Base-by-base conservation (phyloP, 2,113 vertebrate genomes). In the Budorcas taxicolor region DNA sequence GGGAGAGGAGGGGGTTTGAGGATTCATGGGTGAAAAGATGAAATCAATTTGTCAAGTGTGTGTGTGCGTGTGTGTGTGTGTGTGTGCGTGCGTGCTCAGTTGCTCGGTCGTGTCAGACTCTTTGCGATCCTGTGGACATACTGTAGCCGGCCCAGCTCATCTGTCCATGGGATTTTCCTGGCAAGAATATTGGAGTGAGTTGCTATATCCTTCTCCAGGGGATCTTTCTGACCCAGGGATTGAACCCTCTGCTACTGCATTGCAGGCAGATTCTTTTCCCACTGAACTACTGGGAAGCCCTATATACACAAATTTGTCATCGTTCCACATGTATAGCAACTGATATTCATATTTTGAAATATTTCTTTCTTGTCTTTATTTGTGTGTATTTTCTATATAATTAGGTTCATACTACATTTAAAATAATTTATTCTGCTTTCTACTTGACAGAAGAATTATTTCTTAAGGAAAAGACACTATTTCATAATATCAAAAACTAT, bases 401-500 rank as follows among this genome's bases (percentile, higher is more conserved):
- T 94, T 31, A 43, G 60, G 17, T 71, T 85, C 12, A 64, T 10
- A 62, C 12, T 64, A 17, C 16, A 86, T 80, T 92, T 74, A 53
- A 94, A 94, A 91, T 82, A 7, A 64, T 88, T 57, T 80, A 7
- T 67, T 50, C 21, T 76, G 8, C 5, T 31, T 97, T 92, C 71
- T 27, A 40, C 87, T 97, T 91, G 67, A 93, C 12, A 91, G 76
- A 90, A 43, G 7, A 43, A 87, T 87, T 40, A 88, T 96, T 90
- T 85, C 60, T n/a, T 92, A 1, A 7, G 33, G 23, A 52, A 71
- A 92, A 93, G 80, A 6, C 11, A 71, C 40, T 36, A 64, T 74
- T 87, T 92, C 3, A 93, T 55, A 78, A 90, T 78, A 87, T 71
- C n/a, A 86, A 83, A 97, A 64, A 60, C 67, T 97, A 2, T 90